Evolutionary conservation across 2,888 invertebrate genomes (phyloP).

Genomic region (Biston stratarius): DNA sequence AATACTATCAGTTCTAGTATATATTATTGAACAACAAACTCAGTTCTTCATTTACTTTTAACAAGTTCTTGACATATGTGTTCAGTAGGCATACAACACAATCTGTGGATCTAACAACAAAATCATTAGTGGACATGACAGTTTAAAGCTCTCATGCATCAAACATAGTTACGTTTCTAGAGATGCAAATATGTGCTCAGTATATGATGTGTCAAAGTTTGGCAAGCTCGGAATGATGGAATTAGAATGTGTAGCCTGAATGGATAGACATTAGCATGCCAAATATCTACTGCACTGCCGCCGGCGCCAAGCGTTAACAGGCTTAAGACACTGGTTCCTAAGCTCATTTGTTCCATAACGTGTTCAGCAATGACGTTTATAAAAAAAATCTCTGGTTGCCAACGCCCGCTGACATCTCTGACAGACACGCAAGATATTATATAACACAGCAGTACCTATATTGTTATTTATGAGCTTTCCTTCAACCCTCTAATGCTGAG

Average conservation of each 20-base stretch:
- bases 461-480: neutral
- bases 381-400: neutral
- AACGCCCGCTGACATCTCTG: neutral
- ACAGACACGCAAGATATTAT: neutral
- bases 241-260: constrained; percentile 56
- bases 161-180: constrained; percentile 1
- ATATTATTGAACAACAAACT: too few species aligned
- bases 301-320: constrained; percentile 5
- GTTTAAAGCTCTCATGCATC: constrained; percentile 9
- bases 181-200: constrained; percentile 33
- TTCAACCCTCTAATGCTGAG: too few species aligned
- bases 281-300: constrained; percentile 32
- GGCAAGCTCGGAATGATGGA: constrained; percentile 53
- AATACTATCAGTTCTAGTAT: too few species aligned
- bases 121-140: constrained; percentile 5
- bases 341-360: neutral
- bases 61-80: too few species aligned
- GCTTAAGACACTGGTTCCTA: neutral
- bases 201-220: constrained; percentile 45
- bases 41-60: too few species aligned
- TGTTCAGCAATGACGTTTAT: neutral
- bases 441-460: neutral
- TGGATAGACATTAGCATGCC: constrained; percentile 53
- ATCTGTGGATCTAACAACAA: constrained; percentile 8
- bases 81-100: too few species aligned